Base-by-base conservation (phyloP, 2,888 invertebrate species). In the Tenthredo amoena region DNA sequence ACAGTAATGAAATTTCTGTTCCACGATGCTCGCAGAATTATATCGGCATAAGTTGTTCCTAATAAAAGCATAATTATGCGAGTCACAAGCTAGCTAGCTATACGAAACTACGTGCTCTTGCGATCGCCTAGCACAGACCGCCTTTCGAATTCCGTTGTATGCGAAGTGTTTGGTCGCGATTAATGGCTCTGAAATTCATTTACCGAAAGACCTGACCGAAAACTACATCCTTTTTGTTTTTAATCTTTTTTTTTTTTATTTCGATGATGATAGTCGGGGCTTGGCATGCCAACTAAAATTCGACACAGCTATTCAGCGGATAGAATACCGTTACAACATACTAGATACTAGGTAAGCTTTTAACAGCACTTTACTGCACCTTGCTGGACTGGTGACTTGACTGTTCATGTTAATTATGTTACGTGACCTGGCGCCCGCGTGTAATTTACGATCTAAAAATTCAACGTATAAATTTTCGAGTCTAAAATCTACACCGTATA, bases 61-160 rank as follows among this genome's bases (percentile, higher is more conserved):
- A 62, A 71, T 71, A 71, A n/a, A 71, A 71, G 37, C 34, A 71
- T 71, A 71, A 71, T 71, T 71, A 71, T 71, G 37, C 71, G 15
- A 37, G 71, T 71, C 71, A 71, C 71, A 71, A 71, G 15, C 37
- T 21, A 15, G 34, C 62, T 12, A 26, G 62, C 55, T 55, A 55
- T 26, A 62, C 62, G 62, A 62, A 71, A 71, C 71, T 31, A 37
- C 71, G 71, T 71, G 71, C 37, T 12, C 37, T 26, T 5, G 31
- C 68, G 26, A 68, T 68, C 18, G 31, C 26, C 31, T 68, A 65
- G 26, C 26, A 68, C 15, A 21, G 31, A 68, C 31, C 68, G 12
- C 68, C 68, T 68, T 68, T 68, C 12, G 31, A 68, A 68, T 68
- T 68, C 68, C 68, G 34, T 34, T 31, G 71, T 37, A 12, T 37